Conservation (phyloP, 1,140 invertebrate genomes). For the Chironomus tepperi region DNA sequence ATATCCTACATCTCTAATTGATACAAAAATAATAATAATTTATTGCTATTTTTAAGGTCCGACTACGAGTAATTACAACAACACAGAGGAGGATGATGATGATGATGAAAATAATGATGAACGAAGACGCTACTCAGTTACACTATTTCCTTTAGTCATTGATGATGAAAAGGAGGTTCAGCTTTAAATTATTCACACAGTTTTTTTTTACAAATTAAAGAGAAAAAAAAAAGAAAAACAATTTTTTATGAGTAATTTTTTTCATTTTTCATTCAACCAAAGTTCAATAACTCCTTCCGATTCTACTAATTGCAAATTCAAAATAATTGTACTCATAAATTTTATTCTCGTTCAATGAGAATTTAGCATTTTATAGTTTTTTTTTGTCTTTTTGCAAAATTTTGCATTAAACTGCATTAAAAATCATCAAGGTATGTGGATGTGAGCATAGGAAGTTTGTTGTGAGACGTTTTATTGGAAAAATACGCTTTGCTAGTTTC, state of each 20-base stretch:
- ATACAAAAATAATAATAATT: neutral
- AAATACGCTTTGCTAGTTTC: no score
- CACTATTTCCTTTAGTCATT: neutral
- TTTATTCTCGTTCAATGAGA: no score
- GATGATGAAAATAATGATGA: neutral
- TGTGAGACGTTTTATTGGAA: no score
- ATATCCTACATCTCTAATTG: neutral
- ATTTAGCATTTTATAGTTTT: no score
- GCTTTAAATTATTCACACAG: neutral
- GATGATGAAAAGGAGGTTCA: neutral
- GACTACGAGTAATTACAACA: neutral
- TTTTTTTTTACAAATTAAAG: neutral
- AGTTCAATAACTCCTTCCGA: no score
- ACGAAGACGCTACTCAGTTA: conserved; percentile 10
- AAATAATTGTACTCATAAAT: no score
- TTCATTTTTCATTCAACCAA: neutral
- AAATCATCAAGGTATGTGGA: no score
- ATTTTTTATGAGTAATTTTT: neutral
- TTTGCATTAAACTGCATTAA: no score
- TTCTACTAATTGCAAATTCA: no score
- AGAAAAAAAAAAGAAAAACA: neutral
- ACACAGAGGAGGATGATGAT: neutral
- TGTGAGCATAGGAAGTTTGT: no score
- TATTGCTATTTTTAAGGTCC: neutral
- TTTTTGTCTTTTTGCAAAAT: no score